phyloP scores from a whole-genome alignment of 2,797 vertebrate species.

The Microtus californicus region DNA sequence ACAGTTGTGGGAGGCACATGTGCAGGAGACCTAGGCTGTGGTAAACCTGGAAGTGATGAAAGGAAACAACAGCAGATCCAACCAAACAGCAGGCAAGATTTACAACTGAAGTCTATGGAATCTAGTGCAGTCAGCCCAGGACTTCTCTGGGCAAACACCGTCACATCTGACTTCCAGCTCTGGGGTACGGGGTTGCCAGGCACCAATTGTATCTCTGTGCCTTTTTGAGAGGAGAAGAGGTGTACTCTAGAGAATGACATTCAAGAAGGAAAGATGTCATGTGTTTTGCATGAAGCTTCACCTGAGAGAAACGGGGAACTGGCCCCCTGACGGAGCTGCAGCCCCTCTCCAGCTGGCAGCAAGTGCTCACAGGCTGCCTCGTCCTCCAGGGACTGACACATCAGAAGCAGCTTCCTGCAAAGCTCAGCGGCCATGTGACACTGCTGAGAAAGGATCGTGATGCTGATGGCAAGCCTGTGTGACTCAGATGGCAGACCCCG shows the following conservation, averaged over 20 bases:
- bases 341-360: constrained; percentile 54
- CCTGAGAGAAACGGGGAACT: neutral
- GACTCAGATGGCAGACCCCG: neutral
- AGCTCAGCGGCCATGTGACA: neutral
- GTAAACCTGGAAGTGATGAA: neutral
- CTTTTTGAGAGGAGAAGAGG: constrained; percentile 44
- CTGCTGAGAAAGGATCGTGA: constrained; percentile 60
- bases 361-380: constrained; percentile 57
- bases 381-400: constrained; percentile 38
- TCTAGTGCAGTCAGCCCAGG: neutral
- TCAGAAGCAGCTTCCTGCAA: neutral
- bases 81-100: neutral
- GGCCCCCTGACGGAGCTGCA: neutral
- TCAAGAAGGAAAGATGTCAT: neutral
- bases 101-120: neutral
- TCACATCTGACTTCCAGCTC: neutral
- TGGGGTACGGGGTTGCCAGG: neutral
- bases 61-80: neutral
- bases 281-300: constrained; percentile 35
- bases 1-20: neutral
- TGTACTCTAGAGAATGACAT: neutral
- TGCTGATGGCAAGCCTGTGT: constrained; percentile 29
- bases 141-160: neutral
- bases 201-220: neutral
- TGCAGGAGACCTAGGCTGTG: neutral